Conservation (phyloP, 1,140 invertebrate genomes). For the Drosophila bipectinata region DNA sequence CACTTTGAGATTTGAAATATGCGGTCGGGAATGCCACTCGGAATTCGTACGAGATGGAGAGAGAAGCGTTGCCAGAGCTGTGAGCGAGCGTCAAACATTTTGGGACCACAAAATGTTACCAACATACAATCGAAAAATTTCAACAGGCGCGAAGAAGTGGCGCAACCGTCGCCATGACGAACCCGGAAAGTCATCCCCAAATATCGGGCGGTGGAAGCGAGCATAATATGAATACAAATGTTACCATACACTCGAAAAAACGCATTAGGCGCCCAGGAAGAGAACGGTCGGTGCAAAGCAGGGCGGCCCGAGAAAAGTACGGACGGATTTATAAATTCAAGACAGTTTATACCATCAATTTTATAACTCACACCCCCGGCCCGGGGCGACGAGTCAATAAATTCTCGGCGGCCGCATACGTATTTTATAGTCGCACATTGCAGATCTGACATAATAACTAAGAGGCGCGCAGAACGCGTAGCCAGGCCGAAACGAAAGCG, state of each 20-base stretch:
- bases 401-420: conserved; percentile 74
- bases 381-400: conserved; percentile 80
- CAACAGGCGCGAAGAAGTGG: conserved; percentile 53
- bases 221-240: conserved; percentile 43
- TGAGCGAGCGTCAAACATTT: conserved; percentile 24
- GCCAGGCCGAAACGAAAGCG: conserved; percentile 34
- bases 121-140: conserved; percentile 74
- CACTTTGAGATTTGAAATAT: conserved; percentile 40
- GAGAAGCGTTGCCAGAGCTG: conserved; percentile 68
- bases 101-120: conserved; percentile 71
- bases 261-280: conserved; percentile 44
- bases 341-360: conserved; percentile 82
- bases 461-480: conserved; percentile 77
- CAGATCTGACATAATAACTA: conserved; percentile 83
- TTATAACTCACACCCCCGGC: conserved; percentile 77
- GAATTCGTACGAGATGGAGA: conserved; percentile 34
- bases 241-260: conserved; percentile 57
- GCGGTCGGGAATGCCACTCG: conserved; percentile 41
- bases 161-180: neutral
- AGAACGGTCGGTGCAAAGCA: neutral
- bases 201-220: neutral
- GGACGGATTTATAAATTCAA: conserved; percentile 65
- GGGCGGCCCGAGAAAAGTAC: neutral
- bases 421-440: conserved; percentile 83
- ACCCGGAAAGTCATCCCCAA: conserved; percentile 9